These are phyloP conservation scores for Cotesia congregata DNA, from an alignment of 2,888 invertebrate species.

Conservation along the genomic window DNA sequence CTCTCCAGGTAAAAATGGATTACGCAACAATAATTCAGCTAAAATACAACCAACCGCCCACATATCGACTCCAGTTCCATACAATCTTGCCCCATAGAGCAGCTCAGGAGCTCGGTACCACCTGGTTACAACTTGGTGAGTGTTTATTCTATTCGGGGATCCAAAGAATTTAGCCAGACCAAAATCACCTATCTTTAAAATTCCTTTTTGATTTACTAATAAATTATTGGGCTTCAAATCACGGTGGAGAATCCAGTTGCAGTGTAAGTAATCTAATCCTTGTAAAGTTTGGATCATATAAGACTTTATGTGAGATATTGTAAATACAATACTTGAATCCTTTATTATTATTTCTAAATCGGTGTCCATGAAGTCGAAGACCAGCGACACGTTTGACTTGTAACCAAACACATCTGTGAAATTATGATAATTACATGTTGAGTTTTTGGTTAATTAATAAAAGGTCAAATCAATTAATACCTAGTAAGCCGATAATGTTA, in stretches of 20 bases:
- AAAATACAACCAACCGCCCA: constrained; percentile 99
- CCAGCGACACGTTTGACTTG: constrained; percentile 96
- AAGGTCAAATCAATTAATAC: constrained; percentile 65
- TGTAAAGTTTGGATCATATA: constrained; percentile 95
- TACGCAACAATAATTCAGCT: constrained; percentile 91
- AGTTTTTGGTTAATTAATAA: constrained; percentile 26
- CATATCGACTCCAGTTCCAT: constrained; percentile 96
- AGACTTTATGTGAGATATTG: constrained; percentile 93
- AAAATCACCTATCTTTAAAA: constrained; percentile 98
- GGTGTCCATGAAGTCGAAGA: constrained; percentile 99
- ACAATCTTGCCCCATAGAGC: constrained; percentile 94
- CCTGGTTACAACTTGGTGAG: constrained; percentile 97
- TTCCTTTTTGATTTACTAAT: constrained; percentile 90
- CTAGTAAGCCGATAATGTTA: constrained; percentile 90
- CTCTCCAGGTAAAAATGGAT: constrained; percentile 96
- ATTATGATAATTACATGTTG: constrained; percentile 2
- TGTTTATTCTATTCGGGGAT: constrained; percentile 95
- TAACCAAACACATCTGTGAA: constrained; percentile 95
- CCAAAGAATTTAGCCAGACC: constrained; percentile 98
- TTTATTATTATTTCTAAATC: constrained; percentile 96
- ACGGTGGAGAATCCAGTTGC: constrained; percentile 96
- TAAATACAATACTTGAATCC: constrained; percentile 88
- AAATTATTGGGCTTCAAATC: constrained; percentile 99
- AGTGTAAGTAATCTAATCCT: constrained; percentile 95
- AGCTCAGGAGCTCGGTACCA: constrained; percentile 96